Evolutionary conservation across 1,140 invertebrate species (phyloP), one percentile per base, ranked within the genome.

Genomic region (Hormaphis cornu): DNA sequence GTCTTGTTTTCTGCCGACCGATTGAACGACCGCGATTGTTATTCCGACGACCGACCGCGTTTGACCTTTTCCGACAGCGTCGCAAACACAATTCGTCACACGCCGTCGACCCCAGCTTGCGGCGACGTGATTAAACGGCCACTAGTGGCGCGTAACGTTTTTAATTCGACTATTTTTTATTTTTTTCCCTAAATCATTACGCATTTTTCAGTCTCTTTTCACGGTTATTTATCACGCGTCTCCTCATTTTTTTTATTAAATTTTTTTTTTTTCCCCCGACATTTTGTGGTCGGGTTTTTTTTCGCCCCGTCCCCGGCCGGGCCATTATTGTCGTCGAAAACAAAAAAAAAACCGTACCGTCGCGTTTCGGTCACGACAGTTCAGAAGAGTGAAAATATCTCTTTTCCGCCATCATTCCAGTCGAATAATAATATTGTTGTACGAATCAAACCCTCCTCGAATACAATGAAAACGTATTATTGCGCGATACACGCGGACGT

Each of bases 141-240:
- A 33, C 42, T 48, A 63, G 59, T 63, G 18, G 42, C 10, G 24
- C 40, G n/a, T 46, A 63, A 48, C 28, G 46, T 63, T 61, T 24
- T 42, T 14, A n/a, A n/a, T n/a, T n/a, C n/a, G n/a, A n/a, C n/a
- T n/a, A n/a, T 37, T 35, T 61, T 53, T 18, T 26, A 2, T 26
- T 30, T 53, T 63, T 63, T 63, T n/a, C n/a, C n/a, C n/a, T n/a
- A n/a, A 63, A 63, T 63, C 48, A 44, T 63, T 44, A 28, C 20
- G 54, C 24, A 16, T 44, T 44, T 18, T 18, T 46, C 42, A 5
- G 42, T 33, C 42, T 28, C 42, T 48, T 63, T 63, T 63, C 33
- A 28, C 14, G 20, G 12, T 63, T 63, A 63, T 63, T 63, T 63
- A 61, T 61, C 22, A 56, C 18, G 30, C n/a, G n/a, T n/a, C n/a